Evolutionary conservation across 2,888 invertebrate genomes (phyloP), one percentile per base, ranked within the genome.

Genomic region (Oxyteleia sp.): DNA sequence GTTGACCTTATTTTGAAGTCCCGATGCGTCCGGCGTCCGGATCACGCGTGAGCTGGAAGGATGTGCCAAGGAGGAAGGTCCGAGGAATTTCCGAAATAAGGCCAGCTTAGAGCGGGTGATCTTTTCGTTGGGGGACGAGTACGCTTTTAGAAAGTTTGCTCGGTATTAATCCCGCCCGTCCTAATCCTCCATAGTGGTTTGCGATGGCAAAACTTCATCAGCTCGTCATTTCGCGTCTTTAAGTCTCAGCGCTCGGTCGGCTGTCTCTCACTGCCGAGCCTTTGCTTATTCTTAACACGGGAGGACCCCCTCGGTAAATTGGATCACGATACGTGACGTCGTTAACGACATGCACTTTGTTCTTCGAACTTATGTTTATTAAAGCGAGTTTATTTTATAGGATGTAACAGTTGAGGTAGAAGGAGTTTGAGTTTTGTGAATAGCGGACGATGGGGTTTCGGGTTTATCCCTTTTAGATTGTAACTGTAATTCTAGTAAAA

Each of bases 261-360:
- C 84, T 84, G 76, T 71, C 57, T 68, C 59, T 64, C 2, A 13
- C n/a, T 20, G 11, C 35, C 63, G 16, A 18, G 10, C 45, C 51
- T 78, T 79, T 64, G 79, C 35, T 87, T 85, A 85, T 86, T 63
- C 86, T 85, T 85, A 85, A 85, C 84, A 74, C 78, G 80, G 53
- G 61, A 57, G 66, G 74, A n/a, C 10, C 35, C 49, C 72, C 84
- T 74, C 84, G 86, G 86, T 89, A 93, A 93, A 93, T 93, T 93
- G 92, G 93, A 93, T 93, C 92, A 92, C 90, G 91, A 93, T 92
- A 93, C 93, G 93, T 93, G 93, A 93, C 90, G 90, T 92, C 90
- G 91, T 93, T 92, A 93, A 90, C 86, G 87, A 87, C 85, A 89
- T 91, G 89, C 89, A 90, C 90, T 91, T 91, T 91, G 49, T 49